Base-by-base conservation (phyloP, 2,113 vertebrate species). In the Speoplatyrhinus poulsoni region DNA sequence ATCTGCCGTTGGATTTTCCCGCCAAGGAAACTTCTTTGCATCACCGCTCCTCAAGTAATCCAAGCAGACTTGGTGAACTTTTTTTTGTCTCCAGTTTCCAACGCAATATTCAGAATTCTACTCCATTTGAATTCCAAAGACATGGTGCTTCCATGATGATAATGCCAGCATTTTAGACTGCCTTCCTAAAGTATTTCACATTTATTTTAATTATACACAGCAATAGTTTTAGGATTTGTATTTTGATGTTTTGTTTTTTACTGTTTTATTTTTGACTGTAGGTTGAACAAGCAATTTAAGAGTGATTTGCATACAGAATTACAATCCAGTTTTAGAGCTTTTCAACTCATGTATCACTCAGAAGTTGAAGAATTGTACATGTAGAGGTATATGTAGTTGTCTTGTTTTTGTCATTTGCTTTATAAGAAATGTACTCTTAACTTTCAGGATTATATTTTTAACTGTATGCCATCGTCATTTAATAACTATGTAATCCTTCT, bases 21-120 rank as follows among this genome's bases (percentile, higher is more conserved):
- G 91, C 49, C 95, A 95, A 75, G 94, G 95, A 57, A 95, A 92
- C 68, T 98, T 96, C 88, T 99, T 98, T 85, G 88, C 95, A 48
- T 98, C 98, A 69, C 98, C 98, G 0, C 77, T 95, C 74, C 93
- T 98, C 67, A 97, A 97, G 73, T 98, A 88, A 79, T 56, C 62
- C 52, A 73, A 62, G 49, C 11, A 46, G 62, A 46, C 53, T 1
- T 16, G 46, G 46, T 62, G 1, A n/a, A 48, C 4, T 12, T 49
- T 15, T 26, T 15, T 47, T 19, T n/a, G 7, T 36, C 46, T 62
- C 50, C 8, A 50, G 26, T 3, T 63, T 12, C 55, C 26, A 32
- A 63, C 54, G 60, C 76, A 57, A 47, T 59, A 66, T 52, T 19
- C 9, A 57, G 53, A 64, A 65, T 52, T 69, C 46, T 41, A 41